These are phyloP conservation scores for Peromyscus leucopus DNA, from an alignment of 2,113 vertebrate genomes.

Conservation along the genomic window DNA sequence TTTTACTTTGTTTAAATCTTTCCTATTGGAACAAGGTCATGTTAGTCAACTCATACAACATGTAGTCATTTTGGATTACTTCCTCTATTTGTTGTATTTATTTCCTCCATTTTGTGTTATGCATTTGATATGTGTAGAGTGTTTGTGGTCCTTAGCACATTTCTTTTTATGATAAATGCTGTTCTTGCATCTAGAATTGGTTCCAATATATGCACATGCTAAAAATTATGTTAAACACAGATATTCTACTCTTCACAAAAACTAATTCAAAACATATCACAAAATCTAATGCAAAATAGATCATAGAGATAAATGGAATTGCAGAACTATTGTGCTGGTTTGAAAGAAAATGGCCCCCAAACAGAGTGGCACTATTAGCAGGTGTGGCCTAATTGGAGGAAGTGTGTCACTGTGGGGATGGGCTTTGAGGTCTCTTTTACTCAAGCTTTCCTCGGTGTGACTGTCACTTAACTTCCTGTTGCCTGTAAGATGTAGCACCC, in stretches of 20 bases:
- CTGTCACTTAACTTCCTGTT: no score
- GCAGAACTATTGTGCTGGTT: no score
- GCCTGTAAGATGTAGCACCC: no score
- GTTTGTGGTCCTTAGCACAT: not conserved
- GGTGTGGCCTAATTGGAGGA: no score
- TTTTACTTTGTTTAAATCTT: not conserved
- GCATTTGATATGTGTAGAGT: not conserved
- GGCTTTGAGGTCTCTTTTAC: no score
- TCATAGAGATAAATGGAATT: not conserved
- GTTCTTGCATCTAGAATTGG: not conserved
- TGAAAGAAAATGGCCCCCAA: no score
- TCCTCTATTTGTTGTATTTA: not conserved
- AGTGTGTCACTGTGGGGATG: no score
- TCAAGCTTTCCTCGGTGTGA: no score
- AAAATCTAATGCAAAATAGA: not conserved
- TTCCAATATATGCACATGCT: not conserved
- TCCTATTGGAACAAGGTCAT: not conserved
- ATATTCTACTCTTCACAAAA: not conserved
- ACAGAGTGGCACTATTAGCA: no score
- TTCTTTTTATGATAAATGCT: not conserved
- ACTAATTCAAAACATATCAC: not conserved
- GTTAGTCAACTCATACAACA: not conserved
- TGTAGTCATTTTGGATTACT: not conserved
- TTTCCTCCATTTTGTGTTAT: not conserved
- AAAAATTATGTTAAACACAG: not conserved